Percentiles rank a stretch among this genome's conserved stretches.
phyloP scores from a whole-genome alignment of 1,140 invertebrate genomes.

The Bicyclus anynana region DNA sequence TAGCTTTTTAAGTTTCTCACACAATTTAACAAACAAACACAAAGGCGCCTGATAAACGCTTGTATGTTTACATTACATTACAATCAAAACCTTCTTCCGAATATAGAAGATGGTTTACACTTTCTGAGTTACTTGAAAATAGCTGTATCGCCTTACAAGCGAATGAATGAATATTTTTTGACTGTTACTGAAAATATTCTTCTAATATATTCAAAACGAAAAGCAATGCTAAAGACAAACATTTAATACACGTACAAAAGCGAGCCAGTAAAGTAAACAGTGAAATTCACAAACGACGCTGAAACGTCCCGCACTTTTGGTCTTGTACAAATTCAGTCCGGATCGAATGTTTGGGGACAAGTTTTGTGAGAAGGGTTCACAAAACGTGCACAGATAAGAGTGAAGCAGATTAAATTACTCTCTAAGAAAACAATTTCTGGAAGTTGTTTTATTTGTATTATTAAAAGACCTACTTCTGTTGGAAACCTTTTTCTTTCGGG shows the following conservation, averaged over 20 bases:
- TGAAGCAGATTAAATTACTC: constrained; percentile 62
- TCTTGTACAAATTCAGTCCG: constrained; percentile 67
- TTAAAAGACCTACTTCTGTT: constrained; percentile 10
- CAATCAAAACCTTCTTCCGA: too few species aligned
- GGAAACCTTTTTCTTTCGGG: neutral
- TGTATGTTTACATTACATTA: too few species aligned
- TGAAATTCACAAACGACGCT: constrained; percentile 56
- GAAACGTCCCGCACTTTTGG: constrained; percentile 57
- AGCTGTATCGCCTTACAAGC: too few species aligned
- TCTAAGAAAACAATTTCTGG: constrained; percentile 41
- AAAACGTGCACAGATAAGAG: constrained; percentile 46
- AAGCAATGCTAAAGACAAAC: constrained; percentile 28
- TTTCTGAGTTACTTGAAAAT: too few species aligned
- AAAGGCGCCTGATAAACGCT: too few species aligned
- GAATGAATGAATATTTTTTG: too few species aligned
- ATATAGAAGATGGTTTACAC: too few species aligned
- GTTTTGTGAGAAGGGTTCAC: constrained; percentile 67
- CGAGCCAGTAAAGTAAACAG: constrained; percentile 60
- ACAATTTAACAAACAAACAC: too few species aligned
- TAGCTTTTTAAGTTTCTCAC: too few species aligned
- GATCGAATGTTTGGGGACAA: constrained; percentile 62
- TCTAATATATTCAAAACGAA: constrained; percentile 3
- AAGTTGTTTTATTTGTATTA: constrained; percentile 20
- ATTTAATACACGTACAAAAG: constrained; percentile 58
- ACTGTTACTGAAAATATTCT: too few species aligned